Percentiles rank a stretch among this genome's conserved stretches.
These are phyloP conservation scores for Leptopilina drosophilae DNA, from an alignment of 2,888 invertebrate species.

Conservation along the genomic window DNA sequence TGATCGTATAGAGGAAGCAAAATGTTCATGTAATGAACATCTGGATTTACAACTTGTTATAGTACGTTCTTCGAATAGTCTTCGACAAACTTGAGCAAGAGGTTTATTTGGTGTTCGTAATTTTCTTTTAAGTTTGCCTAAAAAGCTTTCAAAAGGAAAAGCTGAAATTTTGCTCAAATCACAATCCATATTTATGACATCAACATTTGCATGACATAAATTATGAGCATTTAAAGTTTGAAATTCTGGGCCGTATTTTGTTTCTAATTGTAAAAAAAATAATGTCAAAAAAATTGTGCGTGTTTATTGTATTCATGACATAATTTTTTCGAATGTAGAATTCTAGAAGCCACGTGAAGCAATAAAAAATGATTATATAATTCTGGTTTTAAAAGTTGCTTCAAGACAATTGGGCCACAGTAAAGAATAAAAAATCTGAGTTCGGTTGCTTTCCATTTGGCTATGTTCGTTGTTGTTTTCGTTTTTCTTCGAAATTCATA, in stretches of 20 bases:
- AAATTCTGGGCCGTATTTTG: not conserved
- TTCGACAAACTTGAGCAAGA: too few species aligned
- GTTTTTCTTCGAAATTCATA: not conserved
- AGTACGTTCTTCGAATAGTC: not conserved
- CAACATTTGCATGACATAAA: not conserved
- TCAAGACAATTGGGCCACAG: not conserved
- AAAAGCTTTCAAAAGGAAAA: not conserved
- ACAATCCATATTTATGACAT: not conserved
- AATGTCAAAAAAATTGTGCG: not conserved
- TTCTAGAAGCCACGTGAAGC: too few species aligned
- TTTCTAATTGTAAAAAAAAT: not conserved
- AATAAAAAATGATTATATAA: too few species aligned
- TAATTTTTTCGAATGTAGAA: too few species aligned
- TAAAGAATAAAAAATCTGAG: not conserved
- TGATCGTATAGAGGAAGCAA: too few species aligned
- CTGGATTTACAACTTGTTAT: too few species aligned
- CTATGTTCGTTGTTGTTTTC: not conserved
- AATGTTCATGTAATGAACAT: too few species aligned
- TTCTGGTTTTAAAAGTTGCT: too few species aligned
- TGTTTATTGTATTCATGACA: too few species aligned
- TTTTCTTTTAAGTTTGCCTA: not conserved
- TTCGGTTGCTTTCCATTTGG: not conserved
- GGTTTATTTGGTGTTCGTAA: not conserved
- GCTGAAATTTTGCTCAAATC: not conserved
- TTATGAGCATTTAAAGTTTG: not conserved